phyloP scores from a whole-genome alignment of 2,888 invertebrate species.

The Mylabris sibirica region DNA sequence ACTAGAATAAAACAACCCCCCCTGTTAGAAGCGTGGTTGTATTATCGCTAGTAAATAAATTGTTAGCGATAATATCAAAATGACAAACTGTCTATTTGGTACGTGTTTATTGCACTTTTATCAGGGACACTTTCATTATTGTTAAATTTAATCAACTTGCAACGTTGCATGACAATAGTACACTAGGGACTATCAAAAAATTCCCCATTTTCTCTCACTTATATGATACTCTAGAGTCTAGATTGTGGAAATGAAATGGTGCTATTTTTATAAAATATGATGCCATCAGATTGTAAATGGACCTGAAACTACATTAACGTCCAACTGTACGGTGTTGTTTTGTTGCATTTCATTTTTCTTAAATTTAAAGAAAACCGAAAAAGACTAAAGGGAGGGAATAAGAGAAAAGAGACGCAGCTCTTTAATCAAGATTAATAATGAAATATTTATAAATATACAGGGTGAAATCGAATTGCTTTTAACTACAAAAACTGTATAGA shows the following conservation, averaged over 20 bases:
- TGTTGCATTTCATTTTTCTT: constrained; percentile 23
- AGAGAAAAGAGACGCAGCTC: neutral
- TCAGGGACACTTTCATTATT: constrained; percentile 33
- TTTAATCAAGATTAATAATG: constrained; percentile 31
- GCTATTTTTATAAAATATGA: constrained; percentile 39
- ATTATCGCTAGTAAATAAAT: constrained; percentile 1
- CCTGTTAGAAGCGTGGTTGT: neutral
- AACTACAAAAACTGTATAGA: too few relatives aligned
- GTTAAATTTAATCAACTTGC: constrained; percentile 40
- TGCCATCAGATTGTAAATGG: constrained; percentile 38
- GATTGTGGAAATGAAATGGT: constrained; percentile 35
- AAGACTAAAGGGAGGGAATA: neutral
- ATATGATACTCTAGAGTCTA: neutral
- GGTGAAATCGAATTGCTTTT: too few relatives aligned
- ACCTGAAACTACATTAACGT: constrained; percentile 38
- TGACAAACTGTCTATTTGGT: constrained; percentile 5
- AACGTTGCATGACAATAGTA: constrained; percentile 35
- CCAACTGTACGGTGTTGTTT: constrained; percentile 19
- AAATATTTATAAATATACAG: constrained; percentile 32
- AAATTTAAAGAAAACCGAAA: neutral
- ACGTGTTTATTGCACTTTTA: constrained; percentile 17
- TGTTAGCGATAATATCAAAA: neutral
- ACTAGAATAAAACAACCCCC: neutral
- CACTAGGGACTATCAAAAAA: constrained; percentile 25
- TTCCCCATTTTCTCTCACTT: neutral